Evolutionary conservation across 2,113 vertebrate genomes (phyloP), one percentile per base, ranked within the genome.

Genomic region (Elephas maximus): DNA sequence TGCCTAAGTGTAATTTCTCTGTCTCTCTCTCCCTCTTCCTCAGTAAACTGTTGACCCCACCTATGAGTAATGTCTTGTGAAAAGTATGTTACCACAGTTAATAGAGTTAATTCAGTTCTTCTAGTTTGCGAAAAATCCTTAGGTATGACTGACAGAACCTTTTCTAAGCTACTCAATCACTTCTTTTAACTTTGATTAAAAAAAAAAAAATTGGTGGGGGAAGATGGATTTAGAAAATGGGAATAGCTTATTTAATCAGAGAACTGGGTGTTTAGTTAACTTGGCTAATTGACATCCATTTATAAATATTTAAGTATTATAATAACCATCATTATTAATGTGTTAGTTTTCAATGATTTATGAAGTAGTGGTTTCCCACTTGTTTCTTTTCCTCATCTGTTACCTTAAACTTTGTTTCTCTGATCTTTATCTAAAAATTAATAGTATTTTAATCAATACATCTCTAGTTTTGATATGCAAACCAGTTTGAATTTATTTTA

Each of bases 361-460:
- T 60, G 88, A 71, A 71, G 17, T 57, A 63, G 24, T 45, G 6
- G 12, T 23, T 91, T 93, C 28, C 0, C 77, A 7, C 26, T 41
- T 6, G 2, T 44, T 45, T 96, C 23, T 71, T 96, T 94, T 87
- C n/a, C 41, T 6, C 0, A 10, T 57, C 10, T 78, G 1, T 88
- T 88, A 80, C 37, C 2, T 85, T 65, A 86, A 77, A 88, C 2
- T 87, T 93, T 28, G 37, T 90, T 97, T 87, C 6, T 82, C 20
- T 76, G 6, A 90, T 91, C 21, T 60, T 93, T 86, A 63, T 90
- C 53, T 76, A 95, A 83, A 87, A 81, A 26, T 90, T 90, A 60
- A 8, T 76, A 73, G 73, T 93, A 83, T 57, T 84, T 88, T 92
- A 77, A 23, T 93, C 63, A 84, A 7, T 60, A 78, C 20, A 63